These are phyloP conservation scores for Mechanitis messenoides DNA, from an alignment of 2,888 invertebrate species.

Conservation along the genomic window DNA sequence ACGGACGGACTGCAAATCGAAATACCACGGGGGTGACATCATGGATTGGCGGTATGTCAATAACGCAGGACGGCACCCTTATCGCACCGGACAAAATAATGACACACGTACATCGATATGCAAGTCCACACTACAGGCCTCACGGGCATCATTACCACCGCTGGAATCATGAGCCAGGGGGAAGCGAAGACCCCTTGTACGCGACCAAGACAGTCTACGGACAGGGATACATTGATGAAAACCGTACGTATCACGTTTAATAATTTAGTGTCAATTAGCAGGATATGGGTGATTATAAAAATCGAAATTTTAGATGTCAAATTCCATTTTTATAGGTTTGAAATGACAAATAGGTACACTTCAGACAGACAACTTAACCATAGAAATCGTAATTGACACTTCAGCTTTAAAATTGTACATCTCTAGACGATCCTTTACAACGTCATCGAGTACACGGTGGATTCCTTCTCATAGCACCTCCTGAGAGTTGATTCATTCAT, in stretches of 20 bases:
- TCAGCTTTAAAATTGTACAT: slow-evolving; percentile 61
- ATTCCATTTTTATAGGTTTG: slow-evolving; percentile 10
- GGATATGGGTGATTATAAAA: slow-evolving; percentile 12
- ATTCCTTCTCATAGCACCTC: slow-evolving; percentile 30
- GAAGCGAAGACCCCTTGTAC: slow-evolving; percentile 68
- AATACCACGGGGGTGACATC: slow-evolving; percentile 64
- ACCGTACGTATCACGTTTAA: slow-evolving; percentile 70
- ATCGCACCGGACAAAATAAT: slow-evolving; percentile 72
- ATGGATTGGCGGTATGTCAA: slow-evolving; percentile 75
- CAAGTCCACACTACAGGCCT: slow-evolving; percentile 73
- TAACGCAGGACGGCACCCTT: slow-evolving; percentile 72
- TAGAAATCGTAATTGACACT: slow-evolving; percentile 73
- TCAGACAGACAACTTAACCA: slow-evolving; percentile 62
- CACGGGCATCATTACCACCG: slow-evolving; percentile 71
- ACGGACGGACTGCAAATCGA: slow-evolving; percentile 65
- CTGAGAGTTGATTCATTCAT: slow-evolving; percentile 31
- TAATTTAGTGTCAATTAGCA: slow-evolving; percentile 39
- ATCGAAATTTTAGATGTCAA: slow-evolving; percentile 9
- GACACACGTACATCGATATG: slow-evolving; percentile 70
- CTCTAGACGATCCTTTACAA: slow-evolving; percentile 37
- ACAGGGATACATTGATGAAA: slow-evolving; percentile 72
- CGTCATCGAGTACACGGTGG: slow-evolving; percentile 31
- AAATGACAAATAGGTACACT: slow-evolving; percentile 44
- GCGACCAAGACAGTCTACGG: slow-evolving; percentile 78
- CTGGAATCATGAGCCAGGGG: slow-evolving; percentile 73